These are phyloP conservation scores for Malacoctenus gilli DNA, from an alignment of 2,797 vertebrate species.

Conservation along the genomic window DNA sequence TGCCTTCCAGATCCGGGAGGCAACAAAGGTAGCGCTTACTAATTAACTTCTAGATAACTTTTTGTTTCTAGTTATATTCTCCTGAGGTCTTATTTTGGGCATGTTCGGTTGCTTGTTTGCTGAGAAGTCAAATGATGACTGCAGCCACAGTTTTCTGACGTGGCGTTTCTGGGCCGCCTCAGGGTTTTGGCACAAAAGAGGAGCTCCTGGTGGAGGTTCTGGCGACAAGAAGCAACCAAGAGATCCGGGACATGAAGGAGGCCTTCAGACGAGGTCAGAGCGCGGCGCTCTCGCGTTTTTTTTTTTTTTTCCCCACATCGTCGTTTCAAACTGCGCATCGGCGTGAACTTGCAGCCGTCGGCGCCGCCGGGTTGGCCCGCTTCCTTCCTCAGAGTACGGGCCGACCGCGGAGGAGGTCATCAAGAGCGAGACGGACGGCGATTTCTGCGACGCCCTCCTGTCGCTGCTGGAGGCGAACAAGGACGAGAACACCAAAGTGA, in stretches of 20 bases:
- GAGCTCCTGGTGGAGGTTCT: constrained; percentile 87
- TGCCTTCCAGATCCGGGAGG: constrained; percentile 82
- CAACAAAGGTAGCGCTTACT: constrained; percentile 84
- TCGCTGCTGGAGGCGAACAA: constrained; percentile 82
- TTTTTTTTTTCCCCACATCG: too few species aligned
- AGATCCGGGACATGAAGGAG: constrained; percentile 82
- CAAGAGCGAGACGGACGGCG: constrained; percentile 83
- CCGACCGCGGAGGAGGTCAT: constrained; percentile 86
- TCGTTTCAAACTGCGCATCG: too few species aligned
- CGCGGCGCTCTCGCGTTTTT: too few species aligned
- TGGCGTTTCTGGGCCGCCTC: constrained; percentile 6
- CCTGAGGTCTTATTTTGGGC: too few species aligned
- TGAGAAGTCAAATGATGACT: too few species aligned
- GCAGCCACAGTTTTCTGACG: too few species aligned
- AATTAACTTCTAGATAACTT: too few species aligned
- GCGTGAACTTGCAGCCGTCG: too few species aligned
- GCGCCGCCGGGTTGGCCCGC: too few species aligned
- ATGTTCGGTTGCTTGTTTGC: too few species aligned
- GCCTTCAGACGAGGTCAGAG: constrained; percentile 86
- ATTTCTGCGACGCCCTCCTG: constrained; percentile 84
- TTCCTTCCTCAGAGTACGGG: constrained; percentile 72
- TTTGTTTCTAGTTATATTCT: too few species aligned
- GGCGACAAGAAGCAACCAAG: constrained; percentile 83
- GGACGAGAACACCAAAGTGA: constrained; percentile 75
- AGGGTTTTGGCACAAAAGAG: constrained; percentile 91